Conservation (phyloP, 2,797 vertebrate species). For the Decapterus maruadsi region DNA sequence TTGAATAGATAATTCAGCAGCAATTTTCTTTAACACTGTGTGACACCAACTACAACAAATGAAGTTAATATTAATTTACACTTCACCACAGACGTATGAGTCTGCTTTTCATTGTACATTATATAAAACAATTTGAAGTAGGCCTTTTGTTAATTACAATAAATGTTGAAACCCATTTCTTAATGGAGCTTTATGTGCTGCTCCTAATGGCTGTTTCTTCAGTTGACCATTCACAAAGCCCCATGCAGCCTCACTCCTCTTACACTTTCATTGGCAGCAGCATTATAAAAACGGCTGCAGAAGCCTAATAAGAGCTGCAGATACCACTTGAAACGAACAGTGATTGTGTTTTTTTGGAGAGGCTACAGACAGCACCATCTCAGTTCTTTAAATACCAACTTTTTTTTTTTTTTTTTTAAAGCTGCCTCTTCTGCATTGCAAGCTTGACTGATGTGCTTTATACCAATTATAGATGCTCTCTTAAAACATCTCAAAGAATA, state of each 20-base stretch:
- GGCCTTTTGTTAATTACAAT: not conserved
- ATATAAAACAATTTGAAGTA: not conserved
- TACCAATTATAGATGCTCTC: not conserved
- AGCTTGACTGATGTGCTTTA: not conserved
- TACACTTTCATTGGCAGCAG: not conserved
- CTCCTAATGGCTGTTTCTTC: not conserved
- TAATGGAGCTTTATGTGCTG: not conserved
- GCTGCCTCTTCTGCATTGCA: no score
- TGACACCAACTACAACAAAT: not conserved
- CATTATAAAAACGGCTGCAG: not conserved
- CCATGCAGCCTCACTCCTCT: not conserved
- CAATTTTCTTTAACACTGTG: not conserved
- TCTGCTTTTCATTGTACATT: not conserved
- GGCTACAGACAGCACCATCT: not conserved
- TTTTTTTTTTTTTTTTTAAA: not conserved
- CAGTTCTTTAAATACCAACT: not conserved
- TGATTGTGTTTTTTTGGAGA: not conserved
- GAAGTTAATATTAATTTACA: not conserved
- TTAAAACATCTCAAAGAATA: not conserved
- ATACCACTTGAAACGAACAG: not conserved
- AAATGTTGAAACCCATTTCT: not conserved
- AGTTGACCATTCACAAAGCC: not conserved
- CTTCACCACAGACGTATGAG: not conserved
- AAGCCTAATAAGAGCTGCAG: not conserved
- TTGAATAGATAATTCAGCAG: not conserved